phyloP scores from a whole-genome alignment of 64 coral and sea anemone species.

The Pachyseris speciosa region DNA sequence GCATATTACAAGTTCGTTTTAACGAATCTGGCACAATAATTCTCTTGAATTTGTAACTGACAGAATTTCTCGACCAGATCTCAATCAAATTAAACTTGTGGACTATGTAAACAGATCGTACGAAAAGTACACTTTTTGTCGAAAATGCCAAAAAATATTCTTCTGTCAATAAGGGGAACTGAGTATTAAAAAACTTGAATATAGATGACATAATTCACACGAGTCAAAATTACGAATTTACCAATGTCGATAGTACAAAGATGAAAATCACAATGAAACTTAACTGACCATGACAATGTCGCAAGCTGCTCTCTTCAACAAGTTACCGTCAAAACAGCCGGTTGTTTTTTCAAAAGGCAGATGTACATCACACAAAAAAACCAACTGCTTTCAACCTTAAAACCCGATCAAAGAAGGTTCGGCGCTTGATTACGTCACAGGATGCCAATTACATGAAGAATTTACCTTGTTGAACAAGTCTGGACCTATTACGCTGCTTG shows the following conservation, averaged over 20 bases:
- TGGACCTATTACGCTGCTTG: background rate
- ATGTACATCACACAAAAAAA: background rate
- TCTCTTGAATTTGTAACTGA: background rate
- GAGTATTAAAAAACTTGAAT: background rate
- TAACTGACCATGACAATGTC: constrained; percentile 6
- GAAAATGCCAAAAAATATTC: background rate
- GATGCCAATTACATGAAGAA: background rate
- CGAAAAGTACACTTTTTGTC: background rate
- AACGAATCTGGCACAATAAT: background rate
- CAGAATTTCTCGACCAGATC: background rate
- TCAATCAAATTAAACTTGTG: background rate
- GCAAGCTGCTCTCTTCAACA: background rate
- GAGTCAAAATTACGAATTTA: constrained; percentile 1
- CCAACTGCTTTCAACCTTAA: background rate
- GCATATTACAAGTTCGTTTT: background rate
- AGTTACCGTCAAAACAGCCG: background rate
- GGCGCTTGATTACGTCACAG: background rate
- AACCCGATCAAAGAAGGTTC: background rate
- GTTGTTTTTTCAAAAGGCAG: background rate
- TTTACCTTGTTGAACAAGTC: background rate
- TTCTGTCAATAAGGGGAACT: background rate
- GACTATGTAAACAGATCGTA: background rate
- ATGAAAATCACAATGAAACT: constrained; percentile 1
- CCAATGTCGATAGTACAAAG: background rate
- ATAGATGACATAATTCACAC: constrained; percentile 1